Conservation (phyloP, 2,797 vertebrate species). For the Emydoidea blandingii region DNA sequence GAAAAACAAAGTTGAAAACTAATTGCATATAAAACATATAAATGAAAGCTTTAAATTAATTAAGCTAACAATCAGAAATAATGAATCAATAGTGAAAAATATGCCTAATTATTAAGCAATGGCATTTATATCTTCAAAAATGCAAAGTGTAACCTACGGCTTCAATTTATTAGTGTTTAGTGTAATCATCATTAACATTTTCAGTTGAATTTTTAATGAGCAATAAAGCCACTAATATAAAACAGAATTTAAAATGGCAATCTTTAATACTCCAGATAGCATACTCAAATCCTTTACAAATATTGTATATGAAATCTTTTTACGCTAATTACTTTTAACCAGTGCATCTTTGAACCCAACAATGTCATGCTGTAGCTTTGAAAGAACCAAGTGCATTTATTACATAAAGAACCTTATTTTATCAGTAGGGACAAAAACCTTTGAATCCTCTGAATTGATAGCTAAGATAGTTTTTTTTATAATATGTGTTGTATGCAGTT, state of each 20-base stretch:
- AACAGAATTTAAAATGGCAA: conserved; percentile 33
- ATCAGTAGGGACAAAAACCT: background rate
- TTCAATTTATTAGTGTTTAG: conserved; percentile 80
- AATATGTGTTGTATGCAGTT: accelerated
- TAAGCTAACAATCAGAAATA: conserved; percentile 78
- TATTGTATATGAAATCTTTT: accelerated
- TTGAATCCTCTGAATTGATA: background rate
- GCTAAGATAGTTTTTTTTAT: accelerated
- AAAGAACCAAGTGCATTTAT: accelerated
- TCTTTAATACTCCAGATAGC: conserved; percentile 42
- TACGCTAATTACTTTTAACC: background rate
- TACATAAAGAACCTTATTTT: background rate
- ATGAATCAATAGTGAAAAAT: conserved; percentile 72
- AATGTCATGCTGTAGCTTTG: accelerated
- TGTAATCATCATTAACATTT: conserved; percentile 83
- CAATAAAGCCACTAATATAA: conserved; percentile 64
- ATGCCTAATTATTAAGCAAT: conserved; percentile 80
- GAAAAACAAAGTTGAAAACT: conserved; percentile 63
- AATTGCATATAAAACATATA: conserved; percentile 69
- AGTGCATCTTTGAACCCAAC: background rate
- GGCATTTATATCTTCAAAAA: conserved; percentile 77
- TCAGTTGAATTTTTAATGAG: conserved; percentile 77
- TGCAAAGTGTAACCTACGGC: conserved; percentile 76
- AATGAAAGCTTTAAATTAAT: conserved; percentile 76
- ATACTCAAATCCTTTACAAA: background rate